Conservation (phyloP, 2,797 vertebrate species). For the Pangasius larnaudii region DNA sequence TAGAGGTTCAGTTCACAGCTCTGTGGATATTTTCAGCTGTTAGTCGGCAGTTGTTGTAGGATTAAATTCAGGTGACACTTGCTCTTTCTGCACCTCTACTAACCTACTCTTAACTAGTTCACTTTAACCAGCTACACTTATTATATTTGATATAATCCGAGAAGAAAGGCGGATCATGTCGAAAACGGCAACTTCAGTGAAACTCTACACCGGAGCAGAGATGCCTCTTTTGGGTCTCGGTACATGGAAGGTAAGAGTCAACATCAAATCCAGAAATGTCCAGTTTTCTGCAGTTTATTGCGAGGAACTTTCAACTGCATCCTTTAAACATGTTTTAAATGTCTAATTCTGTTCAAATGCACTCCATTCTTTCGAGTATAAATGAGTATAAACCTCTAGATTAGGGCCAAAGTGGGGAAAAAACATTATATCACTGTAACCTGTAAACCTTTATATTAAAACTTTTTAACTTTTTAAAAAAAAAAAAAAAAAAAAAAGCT, state of each 20-base stretch:
- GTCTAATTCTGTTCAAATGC: no score
- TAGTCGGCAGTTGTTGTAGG: not conserved
- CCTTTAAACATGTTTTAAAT: no score
- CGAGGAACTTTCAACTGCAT: no score
- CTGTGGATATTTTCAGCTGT: not conserved
- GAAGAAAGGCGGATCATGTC: not conserved
- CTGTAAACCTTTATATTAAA: no score
- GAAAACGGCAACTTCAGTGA: constrained; percentile 69
- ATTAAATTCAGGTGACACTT: not conserved
- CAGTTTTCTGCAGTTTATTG: no score
- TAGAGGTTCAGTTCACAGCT: not conserved
- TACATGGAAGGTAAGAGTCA: constrained; percentile 75
- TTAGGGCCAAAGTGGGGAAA: no score
- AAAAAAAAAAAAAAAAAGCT: no score
- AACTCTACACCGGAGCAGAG: constrained; percentile 69
- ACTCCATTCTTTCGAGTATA: no score
- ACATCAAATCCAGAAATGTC: no score
- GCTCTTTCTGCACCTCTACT: not conserved
- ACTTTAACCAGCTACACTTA: not conserved
- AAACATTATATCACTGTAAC: no score
- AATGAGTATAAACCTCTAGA: no score
- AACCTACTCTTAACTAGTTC: not conserved
- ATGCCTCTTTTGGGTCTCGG: constrained; percentile 78
- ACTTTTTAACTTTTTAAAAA: no score
- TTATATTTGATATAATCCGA: not conserved